Evolutionary conservation across 2,888 invertebrate genomes (phyloP), one percentile per base, ranked within the genome.

Genomic region (Clunio marinus): DNA sequence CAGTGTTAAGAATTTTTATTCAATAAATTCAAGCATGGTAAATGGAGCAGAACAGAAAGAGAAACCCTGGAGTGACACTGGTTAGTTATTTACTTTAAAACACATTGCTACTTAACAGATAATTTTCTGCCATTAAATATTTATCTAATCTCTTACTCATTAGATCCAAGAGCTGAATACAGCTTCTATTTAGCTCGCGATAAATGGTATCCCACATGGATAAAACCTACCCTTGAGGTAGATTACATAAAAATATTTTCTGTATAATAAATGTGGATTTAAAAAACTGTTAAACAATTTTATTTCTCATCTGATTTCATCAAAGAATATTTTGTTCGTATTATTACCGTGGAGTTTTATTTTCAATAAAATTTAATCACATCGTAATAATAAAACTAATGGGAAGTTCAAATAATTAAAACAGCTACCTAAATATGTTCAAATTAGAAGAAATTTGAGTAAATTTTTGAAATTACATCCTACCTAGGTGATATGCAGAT

Each of bases 201-300:
- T 22, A 66, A 51, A 55, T 65, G 65, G 46, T 55, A 32, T 51
- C 55, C 55, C 27, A 66, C 51, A 22, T 65, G 51, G 66, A 66
- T n/a, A n/a, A n/a, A n/a, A 45, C 62, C 62, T 8, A 25, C 25
- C 7, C 25, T 62, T 8, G 62, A 62, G n/a, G 41, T 62, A 8
- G 62, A 62, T 24, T 62, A 62, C 41, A 45, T 62, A 22, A 62
- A 45, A 45, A 62, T 62, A 24, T 62, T 41, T 62, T 7, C 62
- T 15, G 59, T 59, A 32, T 59, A 59, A n/a, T n/a, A n/a, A n/a
- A n/a, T n/a, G n/a, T n/a, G n/a, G n/a, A n/a, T n/a, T n/a, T n/a
- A n/a, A n/a, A n/a, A n/a, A n/a, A n/a, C n/a, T n/a, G n/a, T n/a
- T n/a, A n/a, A n/a, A n/a, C n/a, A n/a, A n/a, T n/a, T n/a, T n/a